Percentiles rank a stretch among this genome's conserved stretches.
Evolutionary conservation across 2,888 invertebrate genomes (phyloP).

Genomic region (Halictus ligatus): DNA sequence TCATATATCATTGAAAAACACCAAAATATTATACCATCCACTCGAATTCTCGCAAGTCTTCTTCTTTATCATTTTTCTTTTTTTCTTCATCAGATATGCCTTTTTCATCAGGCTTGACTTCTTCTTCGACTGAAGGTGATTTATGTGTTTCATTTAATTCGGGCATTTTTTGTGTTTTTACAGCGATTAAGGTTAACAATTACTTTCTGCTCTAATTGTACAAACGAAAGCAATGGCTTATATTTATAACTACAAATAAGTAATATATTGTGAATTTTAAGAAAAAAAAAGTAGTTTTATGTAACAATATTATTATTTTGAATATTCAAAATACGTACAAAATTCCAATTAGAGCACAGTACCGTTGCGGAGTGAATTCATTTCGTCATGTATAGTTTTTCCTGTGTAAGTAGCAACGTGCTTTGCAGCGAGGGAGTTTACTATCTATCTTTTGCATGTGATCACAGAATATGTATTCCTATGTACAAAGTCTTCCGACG

Average conservation of each 20-base stretch:
- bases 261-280: constrained; percentile 12
- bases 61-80: background rate
- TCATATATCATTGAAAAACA: background rate
- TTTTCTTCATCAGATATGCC: background rate
- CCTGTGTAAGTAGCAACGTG: no score
- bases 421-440: no score
- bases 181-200: background rate
- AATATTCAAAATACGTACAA: no score
- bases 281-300: background rate
- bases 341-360: no score
- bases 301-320: background rate
- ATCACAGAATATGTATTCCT: no score
- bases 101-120: background rate
- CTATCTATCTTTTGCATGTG: no score
- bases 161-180: constrained; percentile 23
- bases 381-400: no score
- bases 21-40: constrained; percentile 70
- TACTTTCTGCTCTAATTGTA: background rate
- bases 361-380: no score
- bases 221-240: background rate
- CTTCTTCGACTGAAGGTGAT: background rate
- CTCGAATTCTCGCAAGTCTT: background rate
- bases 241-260: background rate
- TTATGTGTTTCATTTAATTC: constrained; percentile 7
- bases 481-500: no score